These are phyloP conservation scores for Phoeniculus purpureus DNA, from an alignment of 2,797 vertebrate genomes.

Conservation along the genomic window DNA sequence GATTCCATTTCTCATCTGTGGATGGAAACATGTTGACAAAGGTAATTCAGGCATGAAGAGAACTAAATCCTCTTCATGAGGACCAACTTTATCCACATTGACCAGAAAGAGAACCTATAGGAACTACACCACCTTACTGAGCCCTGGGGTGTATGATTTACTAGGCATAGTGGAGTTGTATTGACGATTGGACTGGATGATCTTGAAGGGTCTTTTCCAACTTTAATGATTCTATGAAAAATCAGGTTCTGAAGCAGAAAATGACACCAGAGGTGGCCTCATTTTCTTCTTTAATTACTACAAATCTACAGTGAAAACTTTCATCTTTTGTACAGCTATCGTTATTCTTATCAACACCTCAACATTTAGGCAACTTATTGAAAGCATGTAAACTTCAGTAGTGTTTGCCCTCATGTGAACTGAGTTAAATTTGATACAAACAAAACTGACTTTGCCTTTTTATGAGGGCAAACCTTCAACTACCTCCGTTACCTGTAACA, in stretches of 20 bases:
- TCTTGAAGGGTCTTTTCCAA: no score
- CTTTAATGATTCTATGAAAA: neutral
- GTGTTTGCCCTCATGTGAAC: neutral
- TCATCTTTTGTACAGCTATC: neutral
- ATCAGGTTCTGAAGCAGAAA: neutral
- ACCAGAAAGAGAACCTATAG: neutral
- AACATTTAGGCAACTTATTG: neutral
- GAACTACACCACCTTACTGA: neutral
- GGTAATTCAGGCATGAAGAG: neutral
- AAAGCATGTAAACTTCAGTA: neutral
- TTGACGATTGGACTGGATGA: no score
- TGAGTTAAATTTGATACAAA: neutral
- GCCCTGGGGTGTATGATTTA: no score
- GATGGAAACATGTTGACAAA: neutral
- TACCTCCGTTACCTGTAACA: neutral
- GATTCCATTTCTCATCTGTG: rapidly evolving
- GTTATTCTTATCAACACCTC: neutral
- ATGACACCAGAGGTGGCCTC: neutral
- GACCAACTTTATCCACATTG: neutral
- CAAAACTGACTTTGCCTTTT: neutral
- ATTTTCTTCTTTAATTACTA: neutral
- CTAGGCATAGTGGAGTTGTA: no score
- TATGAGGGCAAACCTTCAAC: neutral
- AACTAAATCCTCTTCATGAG: neutral
- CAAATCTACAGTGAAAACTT: neutral